Evolutionary conservation across 2,113 vertebrate genomes (phyloP).

Genomic region (Thalassarche chlororhynchos): DNA sequence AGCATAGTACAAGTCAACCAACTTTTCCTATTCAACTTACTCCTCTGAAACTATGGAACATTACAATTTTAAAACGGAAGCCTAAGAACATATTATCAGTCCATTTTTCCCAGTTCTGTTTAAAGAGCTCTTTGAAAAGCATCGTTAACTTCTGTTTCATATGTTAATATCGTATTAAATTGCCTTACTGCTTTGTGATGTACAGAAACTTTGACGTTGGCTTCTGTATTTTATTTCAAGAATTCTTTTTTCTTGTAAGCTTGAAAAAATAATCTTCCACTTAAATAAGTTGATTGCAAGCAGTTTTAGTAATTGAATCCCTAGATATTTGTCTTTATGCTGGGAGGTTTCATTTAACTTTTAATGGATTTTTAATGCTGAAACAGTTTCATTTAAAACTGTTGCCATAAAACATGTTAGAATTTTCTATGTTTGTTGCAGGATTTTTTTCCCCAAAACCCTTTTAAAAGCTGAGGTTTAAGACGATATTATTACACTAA

Average conservation of each 20-base stretch:
- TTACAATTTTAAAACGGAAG: neutral
- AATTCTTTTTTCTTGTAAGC: neutral
- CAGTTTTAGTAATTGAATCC: slow-evolving; percentile 60
- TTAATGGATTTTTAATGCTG: slow-evolving; percentile 63
- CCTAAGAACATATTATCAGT: neutral
- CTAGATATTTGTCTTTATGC: slow-evolving; percentile 51
- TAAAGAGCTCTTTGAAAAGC: slow-evolving; percentile 23
- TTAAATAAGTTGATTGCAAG: slow-evolving; percentile 39
- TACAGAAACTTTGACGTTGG: neutral
- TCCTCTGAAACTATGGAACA: neutral
- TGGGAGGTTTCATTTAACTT: slow-evolving; percentile 37
- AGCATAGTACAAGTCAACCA: neutral
- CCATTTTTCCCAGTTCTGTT: neutral
- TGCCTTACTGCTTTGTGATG: slow-evolving; percentile 34
- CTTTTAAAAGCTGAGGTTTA: neutral
- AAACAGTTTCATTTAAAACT: slow-evolving; percentile 40
- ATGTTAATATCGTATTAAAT: slow-evolving; percentile 36
- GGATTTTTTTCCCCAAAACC: neutral
- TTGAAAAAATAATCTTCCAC: slow-evolving; percentile 2
- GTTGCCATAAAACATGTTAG: slow-evolving; percentile 48
- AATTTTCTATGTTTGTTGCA: neutral
- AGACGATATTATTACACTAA: neutral
- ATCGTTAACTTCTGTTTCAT: slow-evolving; percentile 39
- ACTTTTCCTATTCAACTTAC: neutral
- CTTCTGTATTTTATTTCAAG: slow-evolving; percentile 19